Conservation (phyloP, 2,113 vertebrate species). For the Gobius niger region DNA sequence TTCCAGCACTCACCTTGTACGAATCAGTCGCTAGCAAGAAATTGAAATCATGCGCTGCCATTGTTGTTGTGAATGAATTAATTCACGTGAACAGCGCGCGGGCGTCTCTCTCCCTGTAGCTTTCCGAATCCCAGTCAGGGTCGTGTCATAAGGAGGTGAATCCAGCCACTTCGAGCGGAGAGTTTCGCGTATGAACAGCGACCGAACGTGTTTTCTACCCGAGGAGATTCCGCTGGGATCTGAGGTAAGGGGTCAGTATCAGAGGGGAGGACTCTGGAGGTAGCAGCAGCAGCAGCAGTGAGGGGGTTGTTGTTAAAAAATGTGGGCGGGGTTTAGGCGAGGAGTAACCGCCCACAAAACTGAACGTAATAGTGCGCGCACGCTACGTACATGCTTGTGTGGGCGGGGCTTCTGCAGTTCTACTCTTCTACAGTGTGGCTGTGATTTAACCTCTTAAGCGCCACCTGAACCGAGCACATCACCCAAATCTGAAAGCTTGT, state of each 20-base stretch:
- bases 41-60: slow-evolving; percentile 78
- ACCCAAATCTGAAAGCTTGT: no score
- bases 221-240: neutral
- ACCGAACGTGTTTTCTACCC: neutral
- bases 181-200: neutral
- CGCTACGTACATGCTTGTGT: neutral
- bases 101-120: neutral
- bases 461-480: no score
- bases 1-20: slow-evolving; percentile 71
- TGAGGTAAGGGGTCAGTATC: neutral
- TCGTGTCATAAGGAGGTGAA: neutral
- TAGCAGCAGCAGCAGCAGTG: neutral
- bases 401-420: no score
- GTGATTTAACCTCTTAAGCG: no score
- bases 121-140: neutral
- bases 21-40: slow-evolving; percentile 77
- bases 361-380: neutral
- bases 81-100: slow-evolving; percentile 12
- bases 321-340: neutral
- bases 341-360: no score
- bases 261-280: neutral
- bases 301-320: neutral
- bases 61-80: slow-evolving; percentile 54
- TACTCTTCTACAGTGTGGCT: no score
- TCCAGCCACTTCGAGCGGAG: neutral